Evolutionary conservation across 2,113 vertebrate species (phyloP).

Genomic region (Seriola dumerili): DNA sequence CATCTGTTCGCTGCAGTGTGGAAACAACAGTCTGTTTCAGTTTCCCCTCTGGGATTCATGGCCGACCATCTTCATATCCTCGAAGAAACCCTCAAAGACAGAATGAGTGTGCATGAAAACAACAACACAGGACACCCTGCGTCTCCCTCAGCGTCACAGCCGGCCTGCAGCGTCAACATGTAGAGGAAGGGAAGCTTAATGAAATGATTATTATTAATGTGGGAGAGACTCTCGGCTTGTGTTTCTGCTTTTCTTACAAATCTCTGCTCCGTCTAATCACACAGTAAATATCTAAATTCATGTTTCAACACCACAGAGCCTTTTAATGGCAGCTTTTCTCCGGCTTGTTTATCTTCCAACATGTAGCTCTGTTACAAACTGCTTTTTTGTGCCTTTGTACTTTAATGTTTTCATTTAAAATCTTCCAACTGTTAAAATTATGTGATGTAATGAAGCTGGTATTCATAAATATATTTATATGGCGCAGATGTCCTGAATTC

Average conservation of each 20-base stretch:
- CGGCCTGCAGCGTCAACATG: constrained; percentile 54
- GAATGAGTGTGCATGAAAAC: constrained; percentile 36
- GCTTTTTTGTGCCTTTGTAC: background rate
- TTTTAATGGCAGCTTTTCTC: too few species aligned
- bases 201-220: constrained; percentile 33
- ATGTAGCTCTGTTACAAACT: background rate
- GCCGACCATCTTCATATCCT: constrained; percentile 25
- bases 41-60: constrained; percentile 21
- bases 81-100: constrained; percentile 34
- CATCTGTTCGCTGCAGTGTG: constrained; percentile 34
- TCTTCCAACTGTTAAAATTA: background rate
- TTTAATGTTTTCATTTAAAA: background rate
- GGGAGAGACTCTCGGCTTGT: background rate
- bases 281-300: too few species aligned
- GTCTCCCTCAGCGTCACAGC: constrained; percentile 22
- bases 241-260: background rate
- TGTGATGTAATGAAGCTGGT: background rate
- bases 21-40: constrained; percentile 28
- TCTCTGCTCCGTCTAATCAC: background rate
- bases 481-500: background rate
- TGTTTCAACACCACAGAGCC: too few species aligned
- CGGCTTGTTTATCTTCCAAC: background rate
- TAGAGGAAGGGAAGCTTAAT: background rate
- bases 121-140: constrained; percentile 25
- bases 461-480: background rate